Evolutionary conservation across 2,888 invertebrate species (phyloP).

Genomic region (Xestia xanthographa): DNA sequence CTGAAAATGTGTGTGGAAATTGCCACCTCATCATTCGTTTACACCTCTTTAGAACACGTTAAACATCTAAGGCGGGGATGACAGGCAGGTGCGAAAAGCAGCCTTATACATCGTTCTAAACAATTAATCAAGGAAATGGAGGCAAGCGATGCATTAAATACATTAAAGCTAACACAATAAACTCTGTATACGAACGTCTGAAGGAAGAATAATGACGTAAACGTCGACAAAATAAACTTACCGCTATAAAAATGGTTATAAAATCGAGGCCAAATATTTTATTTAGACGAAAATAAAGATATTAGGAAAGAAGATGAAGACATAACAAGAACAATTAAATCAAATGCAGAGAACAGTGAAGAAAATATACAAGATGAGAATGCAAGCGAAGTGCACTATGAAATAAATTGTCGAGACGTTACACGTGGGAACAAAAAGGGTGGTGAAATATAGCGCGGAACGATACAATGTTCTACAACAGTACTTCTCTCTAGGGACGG

Average conservation of each 20-base stretch:
- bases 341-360: conserved; percentile 13
- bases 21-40: conserved; percentile 39
- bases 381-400: conserved; percentile 45
- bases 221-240: conserved; percentile 17
- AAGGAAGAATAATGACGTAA: conserved; percentile 28
- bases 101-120: conserved; percentile 32
- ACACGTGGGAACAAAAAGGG: conserved; percentile 46
- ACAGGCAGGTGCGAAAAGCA: conserved; percentile 52
- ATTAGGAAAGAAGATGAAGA: neutral
- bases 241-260: conserved; percentile 29
- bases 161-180: conserved; percentile 48
- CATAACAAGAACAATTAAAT: conserved; percentile 27
- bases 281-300: neutral
- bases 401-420: conserved; percentile 54
- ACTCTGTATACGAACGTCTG: conserved; percentile 14
- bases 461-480: conserved; percentile 47
- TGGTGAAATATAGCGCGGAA: conserved; percentile 42
- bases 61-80: conserved; percentile 41
- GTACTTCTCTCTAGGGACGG: conserved; percentile 39
- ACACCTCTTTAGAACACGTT: conserved; percentile 34
- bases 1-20: conserved; percentile 18
- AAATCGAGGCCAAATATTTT: conserved; percentile 26
- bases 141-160: conserved; percentile 37
- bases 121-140: conserved; percentile 58
- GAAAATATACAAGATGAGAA: conserved; percentile 28